phyloP scores from a whole-genome alignment of 2,888 invertebrate species.

The Drosophila melanosoma region DNA sequence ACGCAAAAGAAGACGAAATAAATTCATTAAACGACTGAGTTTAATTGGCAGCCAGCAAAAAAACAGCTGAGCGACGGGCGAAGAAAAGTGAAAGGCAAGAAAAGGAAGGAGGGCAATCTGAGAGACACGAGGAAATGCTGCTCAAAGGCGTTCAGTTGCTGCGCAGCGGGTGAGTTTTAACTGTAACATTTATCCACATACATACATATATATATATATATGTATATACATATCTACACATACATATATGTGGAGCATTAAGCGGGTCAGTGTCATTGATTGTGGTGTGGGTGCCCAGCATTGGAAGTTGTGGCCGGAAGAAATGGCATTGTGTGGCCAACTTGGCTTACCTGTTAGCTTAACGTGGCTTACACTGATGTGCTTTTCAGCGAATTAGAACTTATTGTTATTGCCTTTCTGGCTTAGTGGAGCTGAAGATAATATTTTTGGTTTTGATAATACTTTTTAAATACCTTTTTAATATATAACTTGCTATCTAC shows the following conservation, averaged over 20 bases:
- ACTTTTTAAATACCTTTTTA: neutral
- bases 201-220: neutral
- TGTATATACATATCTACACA: slow-evolving; percentile 13
- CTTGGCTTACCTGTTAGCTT: slow-evolving; percentile 42
- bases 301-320: slow-evolving; percentile 17
- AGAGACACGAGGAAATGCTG: slow-evolving; percentile 56
- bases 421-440: neutral
- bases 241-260: slow-evolving; percentile 20
- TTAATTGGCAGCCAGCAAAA: slow-evolving; percentile 55
- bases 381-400: neutral
- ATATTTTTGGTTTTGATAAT: neutral
- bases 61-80: slow-evolving; percentile 25
- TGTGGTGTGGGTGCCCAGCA: slow-evolving; percentile 26
- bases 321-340: slow-evolving; percentile 38
- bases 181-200: neutral
- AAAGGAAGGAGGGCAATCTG: slow-evolving; percentile 10
- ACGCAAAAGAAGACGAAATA: slow-evolving; percentile 51
- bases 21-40: slow-evolving; percentile 63
- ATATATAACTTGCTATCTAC: neutral
- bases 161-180: slow-evolving; percentile 64
- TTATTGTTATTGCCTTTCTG: neutral
- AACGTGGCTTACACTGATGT: neutral
- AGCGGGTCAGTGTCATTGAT: slow-evolving; percentile 44
- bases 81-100: slow-evolving; percentile 61
- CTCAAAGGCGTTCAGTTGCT: slow-evolving; percentile 73